Evolutionary conservation across 2,113 vertebrate species (phyloP).

Genomic region (Carassius carassius): DNA sequence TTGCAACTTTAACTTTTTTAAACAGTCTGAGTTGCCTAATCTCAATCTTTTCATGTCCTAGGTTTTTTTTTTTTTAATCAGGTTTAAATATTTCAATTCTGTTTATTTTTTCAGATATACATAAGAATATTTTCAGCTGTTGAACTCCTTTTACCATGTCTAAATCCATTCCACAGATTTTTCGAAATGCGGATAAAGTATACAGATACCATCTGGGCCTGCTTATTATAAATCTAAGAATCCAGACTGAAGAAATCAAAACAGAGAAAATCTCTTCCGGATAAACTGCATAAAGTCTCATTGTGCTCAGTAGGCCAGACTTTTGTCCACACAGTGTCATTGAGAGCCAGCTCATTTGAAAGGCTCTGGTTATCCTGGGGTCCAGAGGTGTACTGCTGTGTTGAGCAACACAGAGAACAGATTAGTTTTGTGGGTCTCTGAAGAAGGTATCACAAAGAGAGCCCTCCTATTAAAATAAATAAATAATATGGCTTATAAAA

Average conservation of each 20-base stretch:
- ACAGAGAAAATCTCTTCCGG: not conserved
- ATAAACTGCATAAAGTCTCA: conserved; percentile 69
- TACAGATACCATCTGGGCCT: not conserved
- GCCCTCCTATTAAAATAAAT: not conserved
- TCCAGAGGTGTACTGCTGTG: conserved; percentile 90
- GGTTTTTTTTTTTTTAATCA: not conserved
- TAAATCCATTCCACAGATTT: not conserved
- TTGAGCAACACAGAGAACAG: conserved; percentile 90
- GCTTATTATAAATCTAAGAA: not conserved
- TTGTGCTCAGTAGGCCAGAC: conserved; percentile 88
- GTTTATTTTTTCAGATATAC: not conserved
- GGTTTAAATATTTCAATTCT: not conserved
- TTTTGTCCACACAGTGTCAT: conserved; percentile 97
- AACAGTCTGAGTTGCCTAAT: not conserved
- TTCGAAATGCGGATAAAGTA: not conserved
- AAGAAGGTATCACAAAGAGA: not conserved
- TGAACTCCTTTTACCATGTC: not conserved
- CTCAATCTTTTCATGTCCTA: not conserved
- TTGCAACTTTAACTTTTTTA: not conserved
- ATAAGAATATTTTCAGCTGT: not conserved
- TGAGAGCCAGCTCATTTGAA: conserved; percentile 96
- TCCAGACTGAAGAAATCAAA: conserved; percentile 1
- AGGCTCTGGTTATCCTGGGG: conserved; percentile 98
- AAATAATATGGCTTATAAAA: too few relatives aligned
- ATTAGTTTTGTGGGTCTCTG: conserved; percentile 80